These are phyloP conservation scores for Eulemur rubriventer DNA, from an alignment of 2,797 vertebrate genomes.

Conservation along the genomic window DNA sequence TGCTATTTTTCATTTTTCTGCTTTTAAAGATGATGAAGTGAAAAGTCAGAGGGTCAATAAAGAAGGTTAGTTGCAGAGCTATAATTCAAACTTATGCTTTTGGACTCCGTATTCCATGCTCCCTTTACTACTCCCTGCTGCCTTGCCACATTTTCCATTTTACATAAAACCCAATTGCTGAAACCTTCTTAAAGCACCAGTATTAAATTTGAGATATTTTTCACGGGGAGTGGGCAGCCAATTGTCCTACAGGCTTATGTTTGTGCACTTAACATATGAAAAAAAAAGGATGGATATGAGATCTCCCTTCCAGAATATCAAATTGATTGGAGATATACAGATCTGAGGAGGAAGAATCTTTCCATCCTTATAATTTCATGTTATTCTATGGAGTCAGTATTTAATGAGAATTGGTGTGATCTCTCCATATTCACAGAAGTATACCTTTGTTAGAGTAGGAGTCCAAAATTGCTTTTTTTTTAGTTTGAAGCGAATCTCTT, in stretches of 20 bases:
- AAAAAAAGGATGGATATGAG: neutral
- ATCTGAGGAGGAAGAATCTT: conserved; percentile 26
- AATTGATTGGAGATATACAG: neutral
- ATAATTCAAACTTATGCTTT: neutral
- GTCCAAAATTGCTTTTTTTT: neutral
- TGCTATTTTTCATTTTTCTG: neutral
- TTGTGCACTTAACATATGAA: neutral
- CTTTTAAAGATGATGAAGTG: neutral
- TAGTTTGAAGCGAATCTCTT: conserved; percentile 24
- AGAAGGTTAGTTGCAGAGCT: neutral
- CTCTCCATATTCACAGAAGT: neutral
- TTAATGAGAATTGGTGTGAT: conserved; percentile 22
- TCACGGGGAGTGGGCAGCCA: neutral
- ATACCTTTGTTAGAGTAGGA: conserved; percentile 9
- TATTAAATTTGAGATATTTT: conserved; percentile 18
- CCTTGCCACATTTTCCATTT: neutral
- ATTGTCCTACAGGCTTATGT: neutral
- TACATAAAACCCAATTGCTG: neutral
- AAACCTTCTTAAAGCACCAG: neutral
- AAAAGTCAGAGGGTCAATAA: conserved; percentile 28
- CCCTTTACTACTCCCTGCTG: neutral
- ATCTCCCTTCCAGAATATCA: neutral
- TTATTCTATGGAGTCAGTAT: conserved; percentile 14
- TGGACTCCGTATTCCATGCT: neutral
- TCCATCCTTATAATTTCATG: conserved; percentile 15